These are phyloP conservation scores for Sebastes kiyomatsui DNA, from an alignment of 2,797 vertebrate genomes.

Conservation along the genomic window DNA sequence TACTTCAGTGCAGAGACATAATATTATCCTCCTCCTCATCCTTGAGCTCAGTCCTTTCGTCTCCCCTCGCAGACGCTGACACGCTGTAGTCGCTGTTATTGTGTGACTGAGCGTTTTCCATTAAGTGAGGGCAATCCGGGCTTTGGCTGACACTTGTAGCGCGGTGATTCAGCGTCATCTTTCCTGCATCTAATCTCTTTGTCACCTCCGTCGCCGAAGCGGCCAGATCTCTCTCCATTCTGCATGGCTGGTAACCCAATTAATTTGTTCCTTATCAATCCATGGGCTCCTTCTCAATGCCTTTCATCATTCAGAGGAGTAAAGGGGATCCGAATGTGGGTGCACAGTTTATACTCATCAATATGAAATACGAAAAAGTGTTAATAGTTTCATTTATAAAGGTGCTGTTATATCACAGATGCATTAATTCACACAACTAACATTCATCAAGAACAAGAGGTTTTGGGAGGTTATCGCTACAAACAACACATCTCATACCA, in stretches of 20 bases:
- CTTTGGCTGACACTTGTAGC: constrained; percentile 34
- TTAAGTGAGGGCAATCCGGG: constrained; percentile 4
- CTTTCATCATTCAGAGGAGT: constrained; percentile 15
- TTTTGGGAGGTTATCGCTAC: constrained; percentile 6
- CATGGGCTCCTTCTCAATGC: background rate
- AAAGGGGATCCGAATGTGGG: background rate
- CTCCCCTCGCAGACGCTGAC: background rate
- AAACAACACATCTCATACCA: constrained; percentile 21
- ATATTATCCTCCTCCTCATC: background rate
- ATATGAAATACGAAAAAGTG: background rate
- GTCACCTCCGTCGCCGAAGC: constrained; percentile 30
- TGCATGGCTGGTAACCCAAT: constrained; percentile 35
- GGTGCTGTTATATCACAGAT: background rate
- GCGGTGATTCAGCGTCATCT: constrained; percentile 36
- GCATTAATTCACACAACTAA: constrained; percentile 18
- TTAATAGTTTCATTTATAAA: background rate
- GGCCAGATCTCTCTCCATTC: constrained; percentile 18
- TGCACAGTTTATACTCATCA: background rate
- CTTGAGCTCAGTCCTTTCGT: background rate
- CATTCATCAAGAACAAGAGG: background rate
- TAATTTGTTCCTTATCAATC: constrained; percentile 43
- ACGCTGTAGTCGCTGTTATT: background rate
- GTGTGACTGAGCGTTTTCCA: constrained; percentile 15
- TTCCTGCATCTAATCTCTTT: constrained; percentile 46
- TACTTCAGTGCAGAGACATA: background rate